phyloP scores from a whole-genome alignment of 2,113 vertebrate genomes.

The Lagopus muta region DNA sequence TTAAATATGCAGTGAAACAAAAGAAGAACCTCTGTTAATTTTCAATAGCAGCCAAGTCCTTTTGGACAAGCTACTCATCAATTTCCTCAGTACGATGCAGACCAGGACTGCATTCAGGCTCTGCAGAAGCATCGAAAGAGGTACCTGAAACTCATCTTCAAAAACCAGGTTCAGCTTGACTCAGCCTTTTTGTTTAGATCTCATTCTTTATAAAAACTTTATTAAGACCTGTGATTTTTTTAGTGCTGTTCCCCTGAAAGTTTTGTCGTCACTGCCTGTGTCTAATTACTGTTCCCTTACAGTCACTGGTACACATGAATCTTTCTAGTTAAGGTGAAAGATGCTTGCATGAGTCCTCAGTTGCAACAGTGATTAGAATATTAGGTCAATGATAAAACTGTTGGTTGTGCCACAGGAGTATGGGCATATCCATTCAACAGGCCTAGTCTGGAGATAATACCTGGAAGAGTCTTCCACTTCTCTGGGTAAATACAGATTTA shows the following conservation, averaged over 20 bases:
- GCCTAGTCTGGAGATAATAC: background rate
- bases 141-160: background rate
- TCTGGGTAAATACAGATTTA: background rate
- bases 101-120: background rate
- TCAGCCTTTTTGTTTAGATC: background rate
- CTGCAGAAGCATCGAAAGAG: background rate
- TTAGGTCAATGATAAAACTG: background rate
- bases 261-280: background rate
- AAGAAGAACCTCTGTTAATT: background rate
- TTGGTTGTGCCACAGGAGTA: background rate
- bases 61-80: background rate
- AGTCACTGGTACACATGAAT: background rate
- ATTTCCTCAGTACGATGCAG: background rate
- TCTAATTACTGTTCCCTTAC: background rate
- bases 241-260: background rate
- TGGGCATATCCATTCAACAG: background rate
- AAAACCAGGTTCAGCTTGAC: background rate
- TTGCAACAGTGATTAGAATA: background rate
- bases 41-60: background rate
- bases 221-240: background rate
- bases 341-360: background rate
- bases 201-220: background rate
- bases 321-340: background rate
- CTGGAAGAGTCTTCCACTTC: fast-evolving
- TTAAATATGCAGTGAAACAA: background rate